phyloP scores from a whole-genome alignment of 2,797 vertebrate genomes.

The Lithobates pipiens region DNA sequence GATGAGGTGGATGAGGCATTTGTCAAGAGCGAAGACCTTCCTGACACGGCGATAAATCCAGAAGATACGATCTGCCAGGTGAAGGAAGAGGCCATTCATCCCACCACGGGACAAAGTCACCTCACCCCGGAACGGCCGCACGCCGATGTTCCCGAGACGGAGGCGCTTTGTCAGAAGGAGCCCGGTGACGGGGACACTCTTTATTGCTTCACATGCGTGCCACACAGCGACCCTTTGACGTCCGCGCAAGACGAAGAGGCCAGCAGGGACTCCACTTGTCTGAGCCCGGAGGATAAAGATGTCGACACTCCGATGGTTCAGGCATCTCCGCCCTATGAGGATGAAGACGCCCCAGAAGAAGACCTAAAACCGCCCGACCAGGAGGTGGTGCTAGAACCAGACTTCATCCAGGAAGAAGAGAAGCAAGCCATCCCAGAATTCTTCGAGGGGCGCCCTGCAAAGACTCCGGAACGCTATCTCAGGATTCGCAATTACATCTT shows the following conservation, averaged over 20 bases:
- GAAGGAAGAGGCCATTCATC: conserved; percentile 47
- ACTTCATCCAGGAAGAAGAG: conserved; percentile 88
- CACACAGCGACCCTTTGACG: not conserved
- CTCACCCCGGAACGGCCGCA: not conserved
- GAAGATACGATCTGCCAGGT: not conserved
- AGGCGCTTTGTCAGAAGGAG: not conserved
- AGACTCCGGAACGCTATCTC: conserved; percentile 95
- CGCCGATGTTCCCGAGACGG: not conserved
- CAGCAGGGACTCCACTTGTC: conserved; percentile 14
- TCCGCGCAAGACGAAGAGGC: conserved; percentile 9
- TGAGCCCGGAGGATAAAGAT: conserved; percentile 64
- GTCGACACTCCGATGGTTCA: conserved; percentile 58
- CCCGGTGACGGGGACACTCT: not conserved
- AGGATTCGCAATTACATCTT: conserved; percentile 98
- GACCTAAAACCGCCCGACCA: conserved; percentile 90
- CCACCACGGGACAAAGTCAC: conserved; percentile 42
- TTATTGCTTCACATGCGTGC: conserved; percentile 43
- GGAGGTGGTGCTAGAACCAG: conserved; percentile 87
- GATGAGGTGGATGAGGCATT: conserved; percentile 81
- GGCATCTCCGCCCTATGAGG: conserved; percentile 69
- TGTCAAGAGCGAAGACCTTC: conserved; percentile 63
- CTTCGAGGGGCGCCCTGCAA: conserved; percentile 94
- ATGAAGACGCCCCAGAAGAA: conserved; percentile 77
- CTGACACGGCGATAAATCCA: conserved; percentile 18
- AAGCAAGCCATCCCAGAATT: conserved; percentile 97